Base-by-base conservation (phyloP, 2,113 vertebrate species). In the Otis tarda region DNA sequence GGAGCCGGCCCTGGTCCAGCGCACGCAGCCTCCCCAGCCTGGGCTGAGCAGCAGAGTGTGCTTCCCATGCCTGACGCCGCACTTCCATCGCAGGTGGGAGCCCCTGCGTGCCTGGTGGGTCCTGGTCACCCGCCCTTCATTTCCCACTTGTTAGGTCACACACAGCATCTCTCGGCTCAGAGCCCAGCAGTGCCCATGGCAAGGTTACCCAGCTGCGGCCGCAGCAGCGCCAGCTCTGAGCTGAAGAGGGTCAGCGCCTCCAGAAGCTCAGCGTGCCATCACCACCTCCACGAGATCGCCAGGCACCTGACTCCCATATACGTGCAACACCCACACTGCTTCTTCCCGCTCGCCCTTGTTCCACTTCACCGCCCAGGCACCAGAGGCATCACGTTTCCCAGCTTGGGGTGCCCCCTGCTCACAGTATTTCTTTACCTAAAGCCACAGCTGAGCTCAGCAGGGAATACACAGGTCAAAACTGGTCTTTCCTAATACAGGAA, bases 281-380 rank as follows among this genome's bases (percentile, higher is more conserved):
- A 68, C 8, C 27, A 37, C 16, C 24, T 45, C 24, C 14, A 9
- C 20, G 35, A 63, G 24, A 18, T 33, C 49, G 1, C 17, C 10
- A 9, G n/a, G 3, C 3, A n/a, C 35, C 23, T 2, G 6, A 15
- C 37, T 76, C n/a, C 33, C 52, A 39, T 4, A 2, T 6, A 9
- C 1, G 0, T 9, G 24, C 21, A 71, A 50, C 30, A 41, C 57
- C 33, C 19, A 12, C 4, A 0, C 33, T 49, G 39, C 41, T 39
- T 18, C 73, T 47, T 6, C 45, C 23, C 2, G 0, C 21, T 33
- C 37, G 16, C 14, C 31, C 57, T 16, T 6, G 1, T 37, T 70
- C 59, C 31, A 13, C n/a, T 52, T 53, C 76, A 59, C 52, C 25
- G 45, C 35, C 39, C 49, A 68, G 23, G 39, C 43, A 52, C 61